phyloP scores from a whole-genome alignment of 2,888 invertebrate genomes.

The Volucella inanis region DNA sequence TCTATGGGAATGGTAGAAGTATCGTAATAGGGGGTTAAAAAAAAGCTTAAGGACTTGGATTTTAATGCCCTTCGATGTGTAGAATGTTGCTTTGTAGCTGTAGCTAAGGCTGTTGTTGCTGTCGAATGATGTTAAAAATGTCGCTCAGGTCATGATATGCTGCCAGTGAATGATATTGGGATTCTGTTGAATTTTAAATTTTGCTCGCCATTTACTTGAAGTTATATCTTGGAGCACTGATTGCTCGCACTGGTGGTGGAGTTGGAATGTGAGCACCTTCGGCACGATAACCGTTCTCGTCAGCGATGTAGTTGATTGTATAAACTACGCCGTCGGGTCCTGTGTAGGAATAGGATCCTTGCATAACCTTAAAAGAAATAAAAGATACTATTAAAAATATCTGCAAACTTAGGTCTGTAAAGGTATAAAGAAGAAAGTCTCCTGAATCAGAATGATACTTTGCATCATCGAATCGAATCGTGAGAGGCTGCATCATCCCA shows the following conservation, averaged over 20 bases:
- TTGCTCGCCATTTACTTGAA: constrained; percentile 50
- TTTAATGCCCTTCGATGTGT: constrained; percentile 61
- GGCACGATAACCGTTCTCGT: constrained; percentile 84
- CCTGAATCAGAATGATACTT: no score
- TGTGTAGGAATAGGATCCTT: constrained; percentile 85
- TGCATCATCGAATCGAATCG: no score
- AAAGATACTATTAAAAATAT: neutral
- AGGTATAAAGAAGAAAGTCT: no score
- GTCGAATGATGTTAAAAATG: constrained; percentile 30
- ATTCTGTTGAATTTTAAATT: constrained; percentile 5
- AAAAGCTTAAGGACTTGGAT: constrained; percentile 24
- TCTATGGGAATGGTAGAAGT: no score
- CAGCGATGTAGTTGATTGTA: constrained; percentile 84
- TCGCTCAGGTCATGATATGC: constrained; percentile 43
- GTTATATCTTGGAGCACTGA: constrained; percentile 76
- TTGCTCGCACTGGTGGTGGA: constrained; percentile 81
- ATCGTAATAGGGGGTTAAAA: neutral
- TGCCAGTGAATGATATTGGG: constrained; percentile 42
- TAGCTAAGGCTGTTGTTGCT: constrained; percentile 29
- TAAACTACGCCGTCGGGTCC: constrained; percentile 85
- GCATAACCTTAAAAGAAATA: constrained; percentile 83
- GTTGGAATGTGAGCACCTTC: constrained; percentile 84
- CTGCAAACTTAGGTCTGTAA: neutral
- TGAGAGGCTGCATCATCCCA: no score
- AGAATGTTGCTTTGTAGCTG: constrained; percentile 49